phyloP scores from a whole-genome alignment of 2,113 vertebrate genomes.

The mouse (Mus musculus) region GRCm39 chr11:61632501-61633000 shows the following conservation, averaged over 20 bases:
- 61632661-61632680: not conserved
- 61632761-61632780: not conserved
- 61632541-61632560: not conserved
- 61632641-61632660: not conserved
- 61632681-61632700: not conserved
- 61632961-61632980: not conserved
- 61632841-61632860: conserved; percentile 3
- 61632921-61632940: not conserved
- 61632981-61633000: not conserved
- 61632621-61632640: not conserved
- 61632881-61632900: not conserved
- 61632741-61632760: not conserved
- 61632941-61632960: not conserved
- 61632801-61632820: not conserved
- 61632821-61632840: not conserved
- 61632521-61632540: not conserved
- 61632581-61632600: not conserved
- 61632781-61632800: conserved; percentile 1
- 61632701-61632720: not conserved
- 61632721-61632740: not conserved
- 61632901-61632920: not conserved
- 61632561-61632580: not conserved
- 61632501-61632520: not conserved
- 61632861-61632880: not conserved
- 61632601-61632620: not conserved